Evolutionary conservation across 1,140 invertebrate genomes (phyloP), one percentile per base, ranked within the genome.

Genomic region (Nylanderia fulva): DNA sequence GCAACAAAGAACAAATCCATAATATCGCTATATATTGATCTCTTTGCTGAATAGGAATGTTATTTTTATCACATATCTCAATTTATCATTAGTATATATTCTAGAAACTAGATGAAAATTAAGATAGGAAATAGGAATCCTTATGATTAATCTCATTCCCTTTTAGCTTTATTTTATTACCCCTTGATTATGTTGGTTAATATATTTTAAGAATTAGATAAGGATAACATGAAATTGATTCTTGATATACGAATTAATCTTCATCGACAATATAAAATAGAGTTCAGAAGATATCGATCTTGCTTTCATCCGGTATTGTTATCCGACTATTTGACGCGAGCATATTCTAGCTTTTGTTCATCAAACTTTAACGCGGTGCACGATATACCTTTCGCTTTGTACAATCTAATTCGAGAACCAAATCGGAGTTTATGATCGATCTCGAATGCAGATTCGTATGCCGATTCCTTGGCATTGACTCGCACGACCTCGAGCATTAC

Each of bases 401-500:
- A 72, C 66, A 33, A 21, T 82, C 52, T 58, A 82, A 82, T 82
- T 58, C 18, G 64, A 80, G 77, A 58, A 56, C 48, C 69, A 42
- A 63, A 76, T 84, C 71, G 71, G 42, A 29, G 8, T 52, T 76
- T 63, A 84, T 39, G 80, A 76, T 76, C 80, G 68, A 61, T 82
- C 52, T 60, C 33, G 21, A 29, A 61, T 80, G 77, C 27, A 54
- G 72, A 72, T 74, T 58, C 42, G 76, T 42, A 56, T 29, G 74
- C 42, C 61, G 76, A 86, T 80, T 82, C 64, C 86, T 75, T 77
- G 88, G 84, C 84, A 90, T 90, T 90, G 88, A 90, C 89, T 90
- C 75, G 86, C 79, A 88, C 88, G 89, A 90, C 86, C 89, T 88
- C 89, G 71, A 88, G 76, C 84, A 90, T 90, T 90, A 90, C 84